Evolutionary conservation across 2,888 invertebrate species (phyloP).

Genomic region (Scaptomyza parva): DNA sequence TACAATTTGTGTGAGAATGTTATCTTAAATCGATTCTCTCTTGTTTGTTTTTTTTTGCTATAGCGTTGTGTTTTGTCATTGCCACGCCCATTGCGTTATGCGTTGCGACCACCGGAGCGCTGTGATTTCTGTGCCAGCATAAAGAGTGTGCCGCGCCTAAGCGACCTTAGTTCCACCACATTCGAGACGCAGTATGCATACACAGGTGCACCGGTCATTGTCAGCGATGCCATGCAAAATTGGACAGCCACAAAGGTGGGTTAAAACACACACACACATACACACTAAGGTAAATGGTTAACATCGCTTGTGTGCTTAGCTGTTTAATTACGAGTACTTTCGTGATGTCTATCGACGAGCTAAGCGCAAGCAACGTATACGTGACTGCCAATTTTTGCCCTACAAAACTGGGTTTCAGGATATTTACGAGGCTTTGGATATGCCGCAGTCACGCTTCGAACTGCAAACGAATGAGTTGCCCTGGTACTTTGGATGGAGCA

Average conservation of each 20-base stretch:
- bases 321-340: conserved; percentile 94
- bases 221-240: conserved; percentile 91
- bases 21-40: background rate
- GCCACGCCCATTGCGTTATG: conserved; percentile 75
- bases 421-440: conserved; percentile 92
- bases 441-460: conserved; percentile 90
- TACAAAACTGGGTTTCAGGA: conserved; percentile 94
- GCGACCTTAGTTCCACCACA: conserved; percentile 88
- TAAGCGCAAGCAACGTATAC: conserved; percentile 86
- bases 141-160: conserved; percentile 87
- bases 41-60: background rate
- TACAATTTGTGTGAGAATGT: background rate
- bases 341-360: conserved; percentile 89
- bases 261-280: background rate
- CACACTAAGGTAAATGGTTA: background rate
- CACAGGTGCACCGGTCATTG: conserved; percentile 91
- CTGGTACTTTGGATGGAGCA: conserved; percentile 94
- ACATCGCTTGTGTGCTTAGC: conserved; percentile 80
- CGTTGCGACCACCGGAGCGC: conserved; percentile 91
- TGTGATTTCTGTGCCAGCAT: conserved; percentile 92
- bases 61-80: conserved; percentile 73
- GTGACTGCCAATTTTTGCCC: conserved; percentile 96
- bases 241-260: conserved; percentile 91
- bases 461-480: conserved; percentile 83
- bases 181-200: conserved; percentile 92